Conservation (phyloP, 2,113 vertebrate species). For the Rissa tridactyla region DNA sequence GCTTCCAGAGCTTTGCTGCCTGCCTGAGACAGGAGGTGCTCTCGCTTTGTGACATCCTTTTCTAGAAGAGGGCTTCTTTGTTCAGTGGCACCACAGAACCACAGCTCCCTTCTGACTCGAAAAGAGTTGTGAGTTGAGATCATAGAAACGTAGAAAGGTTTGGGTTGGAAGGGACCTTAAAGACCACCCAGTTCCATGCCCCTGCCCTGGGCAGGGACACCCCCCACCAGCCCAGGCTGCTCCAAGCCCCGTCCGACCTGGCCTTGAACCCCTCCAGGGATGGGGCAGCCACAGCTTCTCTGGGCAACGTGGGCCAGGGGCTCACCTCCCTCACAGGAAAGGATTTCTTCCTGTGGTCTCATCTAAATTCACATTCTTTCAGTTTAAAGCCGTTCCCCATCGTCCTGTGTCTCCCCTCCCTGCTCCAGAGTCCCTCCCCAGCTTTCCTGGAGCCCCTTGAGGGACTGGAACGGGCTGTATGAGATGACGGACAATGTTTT, state of each 20-base stretch:
- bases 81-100: neutral
- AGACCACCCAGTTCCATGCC: neutral
- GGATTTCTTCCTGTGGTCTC: neutral
- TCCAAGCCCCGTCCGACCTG: neutral
- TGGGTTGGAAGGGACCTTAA: neutral
- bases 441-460: neutral
- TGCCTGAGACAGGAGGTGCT: neutral
- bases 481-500: neutral
- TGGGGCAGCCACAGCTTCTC: neutral
- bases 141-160: neutral
- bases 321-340: neutral
- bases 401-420: neutral
- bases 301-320: neutral
- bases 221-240: neutral
- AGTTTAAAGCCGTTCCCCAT: neutral
- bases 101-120: neutral
- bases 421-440: neutral
- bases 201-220: neutral
- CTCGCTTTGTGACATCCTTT: rapidly evolving
- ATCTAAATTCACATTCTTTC: neutral
- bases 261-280: neutral
- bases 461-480: neutral
- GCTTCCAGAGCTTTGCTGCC: neutral
- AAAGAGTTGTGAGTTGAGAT: neutral
- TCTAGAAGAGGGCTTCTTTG: neutral